Base-by-base conservation (phyloP, 2,113 vertebrate species). In the Istiophorus platypterus region DNA sequence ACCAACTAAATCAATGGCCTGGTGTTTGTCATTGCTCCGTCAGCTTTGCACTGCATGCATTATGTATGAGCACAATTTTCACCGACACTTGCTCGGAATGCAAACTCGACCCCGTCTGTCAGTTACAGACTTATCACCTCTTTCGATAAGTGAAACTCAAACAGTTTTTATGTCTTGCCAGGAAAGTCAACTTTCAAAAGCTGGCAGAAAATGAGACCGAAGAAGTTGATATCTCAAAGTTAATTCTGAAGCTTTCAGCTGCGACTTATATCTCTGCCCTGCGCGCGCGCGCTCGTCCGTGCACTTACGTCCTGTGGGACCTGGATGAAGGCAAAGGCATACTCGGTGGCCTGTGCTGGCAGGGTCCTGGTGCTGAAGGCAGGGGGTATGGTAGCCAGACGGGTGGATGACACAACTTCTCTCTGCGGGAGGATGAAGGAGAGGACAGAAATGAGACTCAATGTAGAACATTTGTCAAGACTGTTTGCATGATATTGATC, bases 301-400 rank as follows among this genome's bases (percentile, higher is more conserved):
- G 72, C 78, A 97, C 97, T 97, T 92, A 98, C 97, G 59, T 98
- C 97, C 76, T 96, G 96, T 41, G 97, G 97, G 91, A 97, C 95
- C 91, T 96, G 97, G 92, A 98, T 97, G 94, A 95, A 98, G 90
- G 97, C 97, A 15, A 98, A 97, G 86, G 94, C 71, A 51, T 98
- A 97, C 92, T 99, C 97, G 0, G 96, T 96, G 92, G 97, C 97
- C 92, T 99, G 97, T 29, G 96, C 95, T 7, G 97, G 95, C 76
- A 99, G 93, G 51, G 92, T 91, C 9, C 96, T 93, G n/a, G 93
- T 96, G 93, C 96, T 96, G 95, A 97, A 99, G 89, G 97, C 95
- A 1, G 96, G 96, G 1, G 97, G 97, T 4, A 99, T 95, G 45
- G 93, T 57, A 0, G 96, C 97, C 85, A 99, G 94, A 80, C 96